phyloP scores from a whole-genome alignment of 2,888 invertebrate species.

The Pelosia muscerda region DNA sequence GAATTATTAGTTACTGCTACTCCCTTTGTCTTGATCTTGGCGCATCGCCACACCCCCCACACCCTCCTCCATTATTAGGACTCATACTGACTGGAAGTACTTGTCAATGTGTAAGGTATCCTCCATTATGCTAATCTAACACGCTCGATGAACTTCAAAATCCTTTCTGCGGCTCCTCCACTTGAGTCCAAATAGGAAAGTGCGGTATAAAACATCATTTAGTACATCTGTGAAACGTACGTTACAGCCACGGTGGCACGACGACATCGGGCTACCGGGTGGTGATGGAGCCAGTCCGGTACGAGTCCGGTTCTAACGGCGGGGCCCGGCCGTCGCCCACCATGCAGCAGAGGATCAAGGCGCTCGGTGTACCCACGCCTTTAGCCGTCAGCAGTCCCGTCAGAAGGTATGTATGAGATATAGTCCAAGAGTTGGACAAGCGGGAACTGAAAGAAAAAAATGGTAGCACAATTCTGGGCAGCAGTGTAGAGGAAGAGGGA shows the following conservation, averaged over 20 bases:
- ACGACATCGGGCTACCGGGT: slow-evolving; percentile 82
- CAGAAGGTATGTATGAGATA: slow-evolving; percentile 88
- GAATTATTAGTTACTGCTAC: too few relatives aligned
- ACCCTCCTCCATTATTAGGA: too few relatives aligned
- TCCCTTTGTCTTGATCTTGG: too few relatives aligned
- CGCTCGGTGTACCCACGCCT: slow-evolving; percentile 95
- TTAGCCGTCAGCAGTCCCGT: slow-evolving; percentile 95
- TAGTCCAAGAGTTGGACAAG: slow-evolving; percentile 18
- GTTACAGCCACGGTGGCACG: slow-evolving; percentile 80
- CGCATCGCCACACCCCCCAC: too few relatives aligned
- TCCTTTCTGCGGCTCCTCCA: too few relatives aligned
- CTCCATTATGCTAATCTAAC: too few relatives aligned
- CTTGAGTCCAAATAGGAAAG: too few relatives aligned
- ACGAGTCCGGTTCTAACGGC: slow-evolving; percentile 76
- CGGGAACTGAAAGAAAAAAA: slow-evolving; percentile 48
- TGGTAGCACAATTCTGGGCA: too few relatives aligned
- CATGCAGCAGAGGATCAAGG: slow-evolving; percentile 96
- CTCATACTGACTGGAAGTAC: too few relatives aligned
- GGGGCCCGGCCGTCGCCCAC: slow-evolving; percentile 90
- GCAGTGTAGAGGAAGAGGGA: too few relatives aligned
- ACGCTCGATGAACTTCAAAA: too few relatives aligned
- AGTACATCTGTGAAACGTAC: background rate
- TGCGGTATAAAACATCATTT: background rate
- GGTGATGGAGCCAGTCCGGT: slow-evolving; percentile 83
- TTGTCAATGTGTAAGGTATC: too few relatives aligned